phyloP scores from a whole-genome alignment of 2,797 vertebrate genomes.

The Anas bernieri region DNA sequence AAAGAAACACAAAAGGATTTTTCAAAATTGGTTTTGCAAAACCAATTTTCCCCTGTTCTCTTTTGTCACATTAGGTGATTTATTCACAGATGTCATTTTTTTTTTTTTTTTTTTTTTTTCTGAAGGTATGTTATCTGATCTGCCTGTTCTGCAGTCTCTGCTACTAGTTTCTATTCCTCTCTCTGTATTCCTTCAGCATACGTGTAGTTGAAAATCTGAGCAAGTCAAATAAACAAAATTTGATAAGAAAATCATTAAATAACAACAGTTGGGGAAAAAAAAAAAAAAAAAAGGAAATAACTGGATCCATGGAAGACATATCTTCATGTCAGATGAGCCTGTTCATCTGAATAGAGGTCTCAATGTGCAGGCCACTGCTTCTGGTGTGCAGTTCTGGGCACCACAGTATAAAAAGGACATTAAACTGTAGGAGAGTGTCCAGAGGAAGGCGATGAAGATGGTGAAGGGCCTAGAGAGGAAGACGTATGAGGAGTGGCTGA shows the following conservation, averaged over 20 bases:
- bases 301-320: not conserved
- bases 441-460: too few relatives aligned
- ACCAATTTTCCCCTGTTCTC: not conserved
- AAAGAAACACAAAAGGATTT: not conserved
- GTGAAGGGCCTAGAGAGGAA: too few relatives aligned
- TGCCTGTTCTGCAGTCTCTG: not conserved
- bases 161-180: not conserved
- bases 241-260: not conserved
- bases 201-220: not conserved
- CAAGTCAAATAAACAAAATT: not conserved
- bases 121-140: not conserved
- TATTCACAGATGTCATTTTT: rapidly evolving
- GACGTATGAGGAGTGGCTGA: too few relatives aligned
- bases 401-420: too few relatives aligned
- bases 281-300: not conserved
- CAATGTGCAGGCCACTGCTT: not conserved
- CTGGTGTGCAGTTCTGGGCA: too few relatives aligned
- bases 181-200: not conserved
- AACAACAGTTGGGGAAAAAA: not conserved
- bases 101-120: not conserved
- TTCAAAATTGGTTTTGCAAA: not conserved
- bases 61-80: not conserved
- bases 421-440: too few relatives aligned
- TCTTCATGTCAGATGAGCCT: not conserved
- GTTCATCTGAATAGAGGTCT: not conserved